Evolutionary conservation across 2,797 vertebrate species (phyloP), one percentile per base, ranked within the genome.

Genomic region (Caiman crocodilus): DNA sequence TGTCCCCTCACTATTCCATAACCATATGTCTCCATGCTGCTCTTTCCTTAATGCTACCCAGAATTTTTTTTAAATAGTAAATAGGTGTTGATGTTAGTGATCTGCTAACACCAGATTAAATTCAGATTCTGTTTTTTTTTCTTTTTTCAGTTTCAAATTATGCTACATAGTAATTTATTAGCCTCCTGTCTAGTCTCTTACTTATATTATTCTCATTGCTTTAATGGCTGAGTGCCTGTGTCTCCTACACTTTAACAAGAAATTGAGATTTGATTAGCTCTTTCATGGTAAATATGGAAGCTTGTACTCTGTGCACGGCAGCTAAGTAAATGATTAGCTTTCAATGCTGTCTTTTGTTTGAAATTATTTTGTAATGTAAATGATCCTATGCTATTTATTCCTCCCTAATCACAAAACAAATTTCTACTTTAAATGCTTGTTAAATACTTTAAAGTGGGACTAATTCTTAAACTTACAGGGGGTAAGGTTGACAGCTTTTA

Each of bases 261-360:
- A 94, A 17, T 74, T 95, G 3, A 26, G 13, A 90, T 91, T 85
- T 88, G 10, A 28, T 91, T 85, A 73, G 13, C 15, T 92, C 17
- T 10, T 50, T 50, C 84, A 55, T 58, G 67, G 26, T 81, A 67
- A 89, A 55, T 65, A 17, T 12, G 21, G 32, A 79, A 76, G 12
- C 55, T 82, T 90, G 32, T 94, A 67, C 15, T 6, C 56, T 9
- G 73, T 42, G 50, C 8, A 60, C 18, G 25, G 35, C 13, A 73
- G 35, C 26, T 73, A 35, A 73, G 23, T 42, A 61, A 61, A 50
- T 50, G 42, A 50, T 50, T 50, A 50, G 42, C 10, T 73, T 73
- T 50, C 23, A 71, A 42, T 50, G 42, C 42, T 50, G 42, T 50
- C 42, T 7, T 50, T 50, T 50, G 42, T 50, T 50, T 50, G 42